Base-by-base conservation (phyloP, 2,113 vertebrate genomes). In the Patagioenas fasciata region DNA sequence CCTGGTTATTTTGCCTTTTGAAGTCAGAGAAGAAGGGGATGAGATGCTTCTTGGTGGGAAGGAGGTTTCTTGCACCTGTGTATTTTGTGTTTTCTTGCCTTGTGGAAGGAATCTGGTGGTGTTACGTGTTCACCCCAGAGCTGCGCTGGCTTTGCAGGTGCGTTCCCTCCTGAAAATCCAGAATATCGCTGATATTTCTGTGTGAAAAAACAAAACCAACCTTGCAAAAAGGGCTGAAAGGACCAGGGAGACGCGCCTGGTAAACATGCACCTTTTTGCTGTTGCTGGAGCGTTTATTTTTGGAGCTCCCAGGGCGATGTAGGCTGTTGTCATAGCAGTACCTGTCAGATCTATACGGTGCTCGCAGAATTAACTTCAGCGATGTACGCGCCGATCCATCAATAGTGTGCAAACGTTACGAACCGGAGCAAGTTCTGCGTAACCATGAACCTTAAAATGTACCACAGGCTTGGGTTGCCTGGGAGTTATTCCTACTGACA, bases 1-100 rank as follows among this genome's bases (percentile, higher is more conserved):
- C 82, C 90, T 89, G 82, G 64, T 91, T 95, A 15, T 93, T 71
- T 93, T 91, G 62, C 75, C 56, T 91, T 94, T 97, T 96, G 93
- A 96, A 94, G 91, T 90, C 1, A 0, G 56, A 77, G 72, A 8
- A 67, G 24, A 85, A 80, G 38, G 42, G 81, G 20, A n/a, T 56
- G 80, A 73, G 71, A n/a, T 25, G 64, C 47, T 77, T 16, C 88
- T 82, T 25, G 3, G 58, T 3, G 75, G 73, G 84, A 95, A 75
- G 32, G 62, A 83, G 34, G 60, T 77, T 85, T 82, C 58, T 58
- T 17, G 5, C 61, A 42, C 60, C 28, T 60, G 0, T 3, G 44
- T 47, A 47, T 19, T 47, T 19, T 19, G 18, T 19, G 19, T 47
- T 47, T 18, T 57, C 34, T 83, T 58, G 26, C 48, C 31, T 54